Conservation (phyloP, 1,140 invertebrate genomes). For the Harpegnathos saltator region DNA sequence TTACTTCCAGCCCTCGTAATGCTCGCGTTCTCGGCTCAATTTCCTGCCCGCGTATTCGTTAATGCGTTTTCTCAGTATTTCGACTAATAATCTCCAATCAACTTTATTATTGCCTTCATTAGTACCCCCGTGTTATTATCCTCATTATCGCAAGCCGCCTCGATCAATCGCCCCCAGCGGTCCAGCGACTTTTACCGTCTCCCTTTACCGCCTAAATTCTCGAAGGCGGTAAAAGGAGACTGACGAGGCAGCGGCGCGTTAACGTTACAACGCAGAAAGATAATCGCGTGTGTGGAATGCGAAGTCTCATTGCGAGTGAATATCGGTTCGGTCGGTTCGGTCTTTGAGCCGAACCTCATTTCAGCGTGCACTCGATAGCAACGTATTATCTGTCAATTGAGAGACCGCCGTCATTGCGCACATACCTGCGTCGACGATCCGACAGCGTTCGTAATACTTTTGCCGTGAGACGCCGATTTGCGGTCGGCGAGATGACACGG, state of each 20-base stretch:
- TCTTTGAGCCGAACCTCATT: too few species aligned
- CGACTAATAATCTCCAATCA: slow-evolving; percentile 24
- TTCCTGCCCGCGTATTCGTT: neutral
- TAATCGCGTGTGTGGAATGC: too few species aligned
- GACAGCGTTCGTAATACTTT: too few species aligned
- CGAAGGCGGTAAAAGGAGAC: neutral
- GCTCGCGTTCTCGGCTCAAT: neutral
- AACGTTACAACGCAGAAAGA: too few species aligned
- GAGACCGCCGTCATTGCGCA: too few species aligned
- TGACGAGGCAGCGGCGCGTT: neutral
- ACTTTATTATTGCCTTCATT: slow-evolving; percentile 29
- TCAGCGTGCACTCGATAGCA: too few species aligned
- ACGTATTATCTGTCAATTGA: too few species aligned
- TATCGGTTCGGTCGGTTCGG: too few species aligned
- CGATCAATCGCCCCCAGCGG: neutral
- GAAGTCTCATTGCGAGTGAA: too few species aligned
- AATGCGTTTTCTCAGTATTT: neutral
- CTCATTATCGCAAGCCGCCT: slow-evolving; percentile 11
- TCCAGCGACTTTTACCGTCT: slow-evolving; percentile 19
- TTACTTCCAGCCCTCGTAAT: slow-evolving; percentile 1
- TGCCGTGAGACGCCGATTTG: too few species aligned
- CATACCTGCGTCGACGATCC: too few species aligned
- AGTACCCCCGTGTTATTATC: slow-evolving; percentile 12
- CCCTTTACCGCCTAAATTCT: slow-evolving; percentile 17
- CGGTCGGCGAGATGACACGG: too few species aligned